Evolutionary conservation across 2,797 vertebrate species (phyloP), one percentile per base, ranked within the genome.

Genomic region (Enteromius viviparus): DNA sequence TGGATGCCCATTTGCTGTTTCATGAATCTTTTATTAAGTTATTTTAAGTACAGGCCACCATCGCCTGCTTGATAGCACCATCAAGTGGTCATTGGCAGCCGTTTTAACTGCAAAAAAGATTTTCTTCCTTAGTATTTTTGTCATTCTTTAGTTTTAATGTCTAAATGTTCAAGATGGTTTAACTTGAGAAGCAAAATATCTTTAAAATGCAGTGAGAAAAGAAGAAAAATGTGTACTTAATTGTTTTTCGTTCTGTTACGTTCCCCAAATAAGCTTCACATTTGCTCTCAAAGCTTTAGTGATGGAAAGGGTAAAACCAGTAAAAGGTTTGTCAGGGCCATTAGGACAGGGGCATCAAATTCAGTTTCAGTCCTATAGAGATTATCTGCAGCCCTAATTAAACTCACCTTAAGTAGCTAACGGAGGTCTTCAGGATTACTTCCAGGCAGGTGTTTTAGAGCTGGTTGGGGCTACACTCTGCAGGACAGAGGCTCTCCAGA

Each of bases 31-130:
- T 77, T 40, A 12, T 64, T 3, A 72, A 15, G 21, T 8, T 32
- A 12, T 40, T 77, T 10, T 49, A n/a, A 55, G 12, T 3, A 69
- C 42, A 60, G 21, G 34, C 19, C 42, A 42, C 23, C 19, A 77
- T 70, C 64, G 80, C 26, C 72, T 86, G 85, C 71, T 83, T 82
- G 60, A 86, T 62, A 86, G 87, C 85, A 75, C 85, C 85, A 88
- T 86, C 85, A 85, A 74, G 85, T 86, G 85, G 87, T 45, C 77
- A 86, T 26, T 6, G 11, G 71, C 58, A 65, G 64, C 34, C 14
- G 34, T 76, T 29, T 51, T 62, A 64, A 40, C 6, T 23, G 72
- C 34, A 75, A 55, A 53, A 34, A 7, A 14, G 0, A 21, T 32
- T 32, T 72, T 47, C 7, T 32, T 49, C 15, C 4, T 32, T 15